Conservation (phyloP, 30 jellyfish, hydroid and myxozoan genomes). For the Cassiopea andromeda region DNA sequence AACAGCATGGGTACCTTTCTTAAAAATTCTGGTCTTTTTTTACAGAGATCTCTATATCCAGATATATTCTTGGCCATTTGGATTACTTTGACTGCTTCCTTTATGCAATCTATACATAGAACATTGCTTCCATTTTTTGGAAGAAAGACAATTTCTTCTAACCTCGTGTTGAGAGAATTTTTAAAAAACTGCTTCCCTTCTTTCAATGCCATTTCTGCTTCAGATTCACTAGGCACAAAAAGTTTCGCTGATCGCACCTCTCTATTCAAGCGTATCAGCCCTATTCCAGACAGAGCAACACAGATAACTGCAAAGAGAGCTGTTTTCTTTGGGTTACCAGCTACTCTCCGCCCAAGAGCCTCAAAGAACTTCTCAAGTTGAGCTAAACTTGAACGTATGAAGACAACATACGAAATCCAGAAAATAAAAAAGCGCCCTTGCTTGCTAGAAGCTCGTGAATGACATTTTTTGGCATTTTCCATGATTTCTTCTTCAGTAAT, state of each 20-base stretch:
- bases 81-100: constrained; percentile 42
- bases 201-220: constrained; percentile 49
- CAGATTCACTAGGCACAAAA: constrained; percentile 54
- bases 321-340: constrained; percentile 63
- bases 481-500: not conserved
- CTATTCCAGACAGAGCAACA: constrained; percentile 35
- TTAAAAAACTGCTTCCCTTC: constrained; percentile 43
- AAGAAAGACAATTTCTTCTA: constrained; percentile 44
- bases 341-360: constrained; percentile 44
- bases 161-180: constrained; percentile 50
- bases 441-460: not conserved
- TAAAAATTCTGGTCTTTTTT: constrained; percentile 31
- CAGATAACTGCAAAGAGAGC: constrained; percentile 10
- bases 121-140: constrained; percentile 67
- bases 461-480: not conserved
- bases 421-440: not conserved
- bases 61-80: constrained; percentile 17
- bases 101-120: not conserved
- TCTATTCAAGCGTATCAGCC: constrained; percentile 23
- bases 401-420: constrained; percentile 46
- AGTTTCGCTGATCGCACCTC: constrained; percentile 57
- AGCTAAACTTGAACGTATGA: constrained; percentile 52
- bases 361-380: constrained; percentile 45
- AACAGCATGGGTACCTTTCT: not conserved
- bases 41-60: constrained; percentile 51